Evolutionary conservation across 2,888 invertebrate genomes (phyloP).

Genomic region (Ophion ventricosus): DNA sequence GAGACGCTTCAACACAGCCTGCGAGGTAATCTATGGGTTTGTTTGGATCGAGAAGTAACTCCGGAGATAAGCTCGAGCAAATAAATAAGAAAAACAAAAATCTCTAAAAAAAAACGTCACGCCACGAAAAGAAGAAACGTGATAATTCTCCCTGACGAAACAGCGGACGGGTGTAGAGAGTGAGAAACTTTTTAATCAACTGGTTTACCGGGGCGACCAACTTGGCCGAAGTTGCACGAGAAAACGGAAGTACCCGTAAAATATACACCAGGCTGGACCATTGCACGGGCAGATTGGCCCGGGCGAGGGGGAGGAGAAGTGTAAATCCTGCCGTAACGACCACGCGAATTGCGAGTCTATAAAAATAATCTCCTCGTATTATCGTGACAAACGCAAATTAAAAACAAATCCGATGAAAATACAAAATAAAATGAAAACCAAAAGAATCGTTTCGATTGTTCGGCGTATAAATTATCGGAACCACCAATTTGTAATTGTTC

Average conservation of each 20-base stretch:
- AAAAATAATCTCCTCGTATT: slow-evolving; percentile 20
- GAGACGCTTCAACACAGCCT: neutral
- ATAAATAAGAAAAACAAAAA: neutral
- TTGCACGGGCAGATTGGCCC: neutral
- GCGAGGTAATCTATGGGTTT: neutral
- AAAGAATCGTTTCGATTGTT: neutral
- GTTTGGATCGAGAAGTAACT: neutral
- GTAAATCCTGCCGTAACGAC: slow-evolving; percentile 24
- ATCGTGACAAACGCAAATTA: slow-evolving; percentile 10
- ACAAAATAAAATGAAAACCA: neutral
- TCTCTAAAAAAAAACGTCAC: neutral
- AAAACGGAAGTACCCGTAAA: slow-evolving; percentile 8
- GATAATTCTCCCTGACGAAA: slow-evolving; percentile 11
- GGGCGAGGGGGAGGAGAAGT: neutral
- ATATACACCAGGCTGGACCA: slow-evolving; percentile 8
- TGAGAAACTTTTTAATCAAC: slow-evolving; percentile 65
- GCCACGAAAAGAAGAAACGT: neutral
- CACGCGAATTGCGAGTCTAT: slow-evolving; percentile 11
- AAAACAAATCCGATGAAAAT: neutral
- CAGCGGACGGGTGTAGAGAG: slow-evolving; percentile 15
- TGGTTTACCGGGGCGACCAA: slow-evolving; percentile 45
- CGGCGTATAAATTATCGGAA: no score
- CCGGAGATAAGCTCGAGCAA: neutral
- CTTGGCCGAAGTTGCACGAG: slow-evolving; percentile 36
- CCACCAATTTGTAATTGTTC: neutral